Percentiles rank a stretch among this genome's conserved stretches.
Evolutionary conservation across 1,140 invertebrate genomes (phyloP).

Genomic region (Lepidurus couesii): DNA sequence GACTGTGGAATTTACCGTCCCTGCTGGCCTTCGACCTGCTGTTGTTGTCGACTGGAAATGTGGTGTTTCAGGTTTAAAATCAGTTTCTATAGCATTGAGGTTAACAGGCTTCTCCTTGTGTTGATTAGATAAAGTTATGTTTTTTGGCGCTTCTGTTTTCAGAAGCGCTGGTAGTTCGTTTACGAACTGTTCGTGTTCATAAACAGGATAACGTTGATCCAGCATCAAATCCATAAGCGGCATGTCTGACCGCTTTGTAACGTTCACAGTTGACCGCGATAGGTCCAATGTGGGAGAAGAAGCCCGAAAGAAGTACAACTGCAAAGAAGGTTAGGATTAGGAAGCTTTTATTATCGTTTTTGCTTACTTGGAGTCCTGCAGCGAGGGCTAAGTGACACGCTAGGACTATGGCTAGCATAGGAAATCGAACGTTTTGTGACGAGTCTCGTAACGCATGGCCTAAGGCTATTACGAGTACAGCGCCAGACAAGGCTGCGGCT

Average conservation of each 20-base stretch:
- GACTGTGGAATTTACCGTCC: neutral
- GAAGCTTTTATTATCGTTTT: neutral
- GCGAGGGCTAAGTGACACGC: slow-evolving; percentile 24
- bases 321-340: neutral
- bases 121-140: neutral
- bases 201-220: neutral
- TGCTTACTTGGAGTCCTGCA: slow-evolving; percentile 23
- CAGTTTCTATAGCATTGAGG: neutral
- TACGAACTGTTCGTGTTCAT: neutral
- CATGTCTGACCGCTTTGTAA: neutral
- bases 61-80: neutral
- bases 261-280: neutral
- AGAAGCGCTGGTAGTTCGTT: neutral
- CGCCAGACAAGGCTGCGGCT: slow-evolving; percentile 73
- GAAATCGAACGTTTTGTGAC: slow-evolving; percentile 40
- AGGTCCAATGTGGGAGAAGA: neutral
- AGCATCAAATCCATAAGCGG: neutral
- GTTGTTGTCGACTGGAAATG: neutral
- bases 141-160: neutral
- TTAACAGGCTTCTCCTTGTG: neutral
- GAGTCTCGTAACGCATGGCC: slow-evolving; percentile 64
- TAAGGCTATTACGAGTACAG: slow-evolving; percentile 73
- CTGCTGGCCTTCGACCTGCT: neutral
- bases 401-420: slow-evolving; percentile 1
- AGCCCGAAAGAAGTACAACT: slow-evolving; percentile 2